phyloP scores from a whole-genome alignment of 2,797 vertebrate species.

The Sebastes alutus region DNA sequence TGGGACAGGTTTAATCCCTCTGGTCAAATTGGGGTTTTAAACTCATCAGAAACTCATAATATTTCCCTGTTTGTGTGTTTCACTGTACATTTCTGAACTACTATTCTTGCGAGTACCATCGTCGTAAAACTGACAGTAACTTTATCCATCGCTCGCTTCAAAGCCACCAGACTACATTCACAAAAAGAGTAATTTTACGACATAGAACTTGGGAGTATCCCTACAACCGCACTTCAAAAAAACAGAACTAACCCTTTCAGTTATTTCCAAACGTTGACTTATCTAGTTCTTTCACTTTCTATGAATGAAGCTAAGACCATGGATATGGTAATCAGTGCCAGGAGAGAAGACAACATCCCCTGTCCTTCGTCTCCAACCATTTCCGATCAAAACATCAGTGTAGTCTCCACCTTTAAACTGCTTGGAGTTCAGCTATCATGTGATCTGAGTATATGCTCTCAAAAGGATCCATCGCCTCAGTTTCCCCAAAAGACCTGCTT shows the following conservation, averaged over 20 bases:
- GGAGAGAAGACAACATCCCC: not conserved
- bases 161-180: too few relatives aligned
- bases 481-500: not conserved
- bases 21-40: slow-evolving; percentile 32
- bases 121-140: not conserved
- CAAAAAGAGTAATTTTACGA: too few relatives aligned
- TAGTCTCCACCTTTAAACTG: not conserved
- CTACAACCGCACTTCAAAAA: too few relatives aligned
- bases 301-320: not conserved
- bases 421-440: not conserved
- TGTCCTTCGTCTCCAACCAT: not conserved
- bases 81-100: not conserved
- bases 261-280: too few relatives aligned
- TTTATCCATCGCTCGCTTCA: not conserved
- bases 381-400: not conserved
- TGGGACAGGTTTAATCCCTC: slow-evolving; percentile 31
- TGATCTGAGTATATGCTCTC: not conserved
- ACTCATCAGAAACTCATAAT: not conserved
- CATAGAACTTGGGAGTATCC: too few relatives aligned
- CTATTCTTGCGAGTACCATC: not conserved
- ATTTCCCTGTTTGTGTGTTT: not conserved
- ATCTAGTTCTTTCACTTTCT: not conserved
- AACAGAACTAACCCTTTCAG: too few relatives aligned
- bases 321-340: not conserved
- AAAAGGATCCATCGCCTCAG: not conserved